phyloP scores from a whole-genome alignment of 2,113 vertebrate species.

The Camelus dromedarius region DNA sequence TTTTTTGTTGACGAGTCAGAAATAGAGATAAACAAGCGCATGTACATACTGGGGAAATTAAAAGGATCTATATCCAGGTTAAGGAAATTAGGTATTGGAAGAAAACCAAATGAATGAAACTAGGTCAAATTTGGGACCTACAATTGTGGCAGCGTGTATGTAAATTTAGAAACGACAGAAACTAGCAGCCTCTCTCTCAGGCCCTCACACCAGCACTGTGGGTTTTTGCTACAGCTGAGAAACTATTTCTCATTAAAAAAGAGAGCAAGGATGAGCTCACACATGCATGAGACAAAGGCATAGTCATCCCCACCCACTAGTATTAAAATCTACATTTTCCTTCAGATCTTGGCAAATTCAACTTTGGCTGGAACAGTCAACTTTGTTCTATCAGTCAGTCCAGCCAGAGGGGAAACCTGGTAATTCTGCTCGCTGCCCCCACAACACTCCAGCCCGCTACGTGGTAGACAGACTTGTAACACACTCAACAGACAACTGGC shows the following conservation, averaged over 20 bases:
- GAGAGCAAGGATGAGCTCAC: not conserved
- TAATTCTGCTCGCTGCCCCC: not conserved
- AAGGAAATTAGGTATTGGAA: constrained; percentile 68
- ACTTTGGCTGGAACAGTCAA: constrained; percentile 8
- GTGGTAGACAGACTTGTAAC: constrained; percentile 6
- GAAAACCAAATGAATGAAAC: constrained; percentile 70
- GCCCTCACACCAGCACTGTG: constrained; percentile 32
- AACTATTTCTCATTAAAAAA: constrained; percentile 57
- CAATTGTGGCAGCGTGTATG: constrained; percentile 48
- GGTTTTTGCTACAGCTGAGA: constrained; percentile 48
- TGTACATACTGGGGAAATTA: constrained; percentile 6
- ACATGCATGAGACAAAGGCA: not conserved
- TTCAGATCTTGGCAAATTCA: constrained; percentile 51
- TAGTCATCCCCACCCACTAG: not conserved
- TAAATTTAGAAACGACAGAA: constrained; percentile 71
- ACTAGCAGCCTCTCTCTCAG: constrained; percentile 45
- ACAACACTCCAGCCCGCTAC: not conserved
- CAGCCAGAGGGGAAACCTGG: not conserved
- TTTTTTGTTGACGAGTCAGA: constrained; percentile 5
- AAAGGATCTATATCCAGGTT: constrained; percentile 61
- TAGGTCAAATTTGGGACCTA: constrained; percentile 64
- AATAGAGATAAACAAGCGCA: constrained; percentile 29
- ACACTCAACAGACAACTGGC: constrained; percentile 31
- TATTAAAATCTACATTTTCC: constrained; percentile 24
- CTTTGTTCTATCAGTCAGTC: not conserved